Percentiles rank a stretch among this genome's conserved stretches.
Evolutionary conservation across 2,113 vertebrate species (phyloP).

Genomic region (Mola mola): DNA sequence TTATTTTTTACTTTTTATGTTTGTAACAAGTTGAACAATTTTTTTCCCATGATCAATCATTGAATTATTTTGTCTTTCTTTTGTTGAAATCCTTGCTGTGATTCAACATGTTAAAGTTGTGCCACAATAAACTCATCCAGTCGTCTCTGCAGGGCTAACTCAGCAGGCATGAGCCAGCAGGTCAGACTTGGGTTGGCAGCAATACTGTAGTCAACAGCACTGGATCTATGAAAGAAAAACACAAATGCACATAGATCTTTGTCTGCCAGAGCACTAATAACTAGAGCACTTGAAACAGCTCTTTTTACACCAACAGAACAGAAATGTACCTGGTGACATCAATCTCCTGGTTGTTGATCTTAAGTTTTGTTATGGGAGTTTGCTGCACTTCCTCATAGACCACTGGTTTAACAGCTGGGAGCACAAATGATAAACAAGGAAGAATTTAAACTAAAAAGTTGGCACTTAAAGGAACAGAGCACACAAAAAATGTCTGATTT

Average conservation of each 20-base stretch:
- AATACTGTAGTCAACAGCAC: slow-evolving; percentile 51
- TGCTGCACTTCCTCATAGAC: slow-evolving; percentile 41
- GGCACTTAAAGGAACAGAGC: neutral
- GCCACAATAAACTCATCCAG: slow-evolving; percentile 34
- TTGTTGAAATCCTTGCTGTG: neutral
- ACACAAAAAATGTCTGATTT: no score
- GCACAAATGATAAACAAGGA: neutral
- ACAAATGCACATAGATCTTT: neutral
- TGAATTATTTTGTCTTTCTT: neutral
- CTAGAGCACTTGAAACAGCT: neutral
- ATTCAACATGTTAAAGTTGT: slow-evolving; percentile 17
- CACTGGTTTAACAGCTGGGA: slow-evolving; percentile 45
- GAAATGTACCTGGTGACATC: slow-evolving; percentile 44
- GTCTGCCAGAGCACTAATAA: neutral
- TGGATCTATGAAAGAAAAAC: slow-evolving; percentile 32
- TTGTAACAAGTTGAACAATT: neutral
- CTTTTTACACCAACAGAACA: neutral
- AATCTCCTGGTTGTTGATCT: slow-evolving; percentile 39
- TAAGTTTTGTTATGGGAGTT: slow-evolving; percentile 11
- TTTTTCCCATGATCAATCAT: neutral
- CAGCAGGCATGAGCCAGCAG: slow-evolving; percentile 57
- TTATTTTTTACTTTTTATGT: neutral
- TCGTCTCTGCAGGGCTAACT: slow-evolving; percentile 40
- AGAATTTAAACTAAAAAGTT: neutral
- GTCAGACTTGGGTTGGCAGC: accelerated